Evolutionary conservation across 1,140 invertebrate species (phyloP).

Genomic region (Achroia grisella): DNA sequence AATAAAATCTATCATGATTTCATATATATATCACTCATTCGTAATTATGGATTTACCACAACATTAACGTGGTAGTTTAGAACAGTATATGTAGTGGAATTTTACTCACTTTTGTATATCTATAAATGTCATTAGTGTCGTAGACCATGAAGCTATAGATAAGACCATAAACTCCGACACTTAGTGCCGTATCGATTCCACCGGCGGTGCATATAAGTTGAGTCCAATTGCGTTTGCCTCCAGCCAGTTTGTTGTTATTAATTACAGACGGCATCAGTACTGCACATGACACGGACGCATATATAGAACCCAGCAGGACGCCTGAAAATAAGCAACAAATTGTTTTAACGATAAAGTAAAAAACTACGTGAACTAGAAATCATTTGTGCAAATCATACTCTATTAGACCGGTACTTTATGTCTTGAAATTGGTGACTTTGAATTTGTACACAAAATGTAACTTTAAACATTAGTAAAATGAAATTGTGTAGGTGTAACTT

Average conservation of each 20-base stretch:
- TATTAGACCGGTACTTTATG: too few relatives aligned
- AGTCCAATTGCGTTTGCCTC: slow-evolving; percentile 41
- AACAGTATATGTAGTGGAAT: too few relatives aligned
- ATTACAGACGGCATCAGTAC: slow-evolving; percentile 49
- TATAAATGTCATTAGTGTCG: slow-evolving; percentile 34
- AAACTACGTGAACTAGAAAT: not conserved
- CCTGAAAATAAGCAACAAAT: slow-evolving; percentile 27
- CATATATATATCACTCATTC: too few relatives aligned
- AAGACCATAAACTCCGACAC: slow-evolving; percentile 52
- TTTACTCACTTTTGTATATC: slow-evolving; percentile 47
- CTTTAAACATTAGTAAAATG: too few relatives aligned
- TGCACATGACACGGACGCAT: slow-evolving; percentile 53
- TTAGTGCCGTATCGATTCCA: slow-evolving; percentile 54
- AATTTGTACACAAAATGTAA: too few relatives aligned
- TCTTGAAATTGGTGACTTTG: too few relatives aligned
- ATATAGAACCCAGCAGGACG: slow-evolving; percentile 51
- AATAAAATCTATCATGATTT: too few relatives aligned
- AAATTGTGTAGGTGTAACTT: too few relatives aligned
- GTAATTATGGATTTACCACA: too few relatives aligned
- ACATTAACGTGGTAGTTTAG: too few relatives aligned
- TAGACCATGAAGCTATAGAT: slow-evolving; percentile 46
- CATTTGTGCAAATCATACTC: not conserved
- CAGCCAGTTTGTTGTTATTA: slow-evolving; percentile 22
- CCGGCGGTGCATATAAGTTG: slow-evolving; percentile 58
- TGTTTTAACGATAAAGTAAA: not conserved